Conservation (phyloP, 2,113 vertebrate genomes). For the Rhinolophus sinicus region DNA sequence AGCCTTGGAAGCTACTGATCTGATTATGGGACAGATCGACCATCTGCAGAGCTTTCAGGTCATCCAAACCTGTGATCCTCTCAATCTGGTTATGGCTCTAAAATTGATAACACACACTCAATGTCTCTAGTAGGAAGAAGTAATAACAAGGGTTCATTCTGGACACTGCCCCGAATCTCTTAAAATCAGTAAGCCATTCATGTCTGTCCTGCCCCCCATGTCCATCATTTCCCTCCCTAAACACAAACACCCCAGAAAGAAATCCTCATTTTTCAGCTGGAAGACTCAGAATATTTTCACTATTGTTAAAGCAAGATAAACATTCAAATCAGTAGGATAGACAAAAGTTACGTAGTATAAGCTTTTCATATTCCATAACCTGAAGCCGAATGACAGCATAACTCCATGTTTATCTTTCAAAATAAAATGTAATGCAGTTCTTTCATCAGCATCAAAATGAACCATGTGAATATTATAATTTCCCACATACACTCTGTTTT, state of each 20-base stretch:
- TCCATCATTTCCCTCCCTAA: not conserved
- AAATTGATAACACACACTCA: slow-evolving; percentile 57
- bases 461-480: not conserved
- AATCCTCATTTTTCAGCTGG: not conserved
- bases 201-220: fast-evolving
- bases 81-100: slow-evolving; percentile 92
- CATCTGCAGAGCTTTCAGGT: slow-evolving; percentile 85
- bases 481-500: not conserved
- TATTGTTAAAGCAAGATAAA: slow-evolving; percentile 24
- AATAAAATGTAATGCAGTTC: not conserved
- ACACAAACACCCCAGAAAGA: not conserved
- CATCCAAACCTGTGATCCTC: slow-evolving; percentile 88
- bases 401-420: not conserved
- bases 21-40: slow-evolving; percentile 93
- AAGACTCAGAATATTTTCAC: not conserved
- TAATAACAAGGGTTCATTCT: not conserved
- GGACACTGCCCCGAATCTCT: not conserved
- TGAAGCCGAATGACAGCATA: not conserved
- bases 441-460: not conserved
- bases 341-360: not conserved
- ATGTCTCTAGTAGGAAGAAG: not conserved
- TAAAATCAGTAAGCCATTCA: not conserved
- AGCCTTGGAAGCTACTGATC: slow-evolving; percentile 89
- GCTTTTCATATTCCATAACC: not conserved
- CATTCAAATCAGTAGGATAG: slow-evolving; percentile 31